Percentiles rank a stretch among this genome's conserved stretches.
These are phyloP conservation scores for Andrena marginata DNA, from an alignment of 2,888 invertebrate species.

Conservation along the genomic window DNA sequence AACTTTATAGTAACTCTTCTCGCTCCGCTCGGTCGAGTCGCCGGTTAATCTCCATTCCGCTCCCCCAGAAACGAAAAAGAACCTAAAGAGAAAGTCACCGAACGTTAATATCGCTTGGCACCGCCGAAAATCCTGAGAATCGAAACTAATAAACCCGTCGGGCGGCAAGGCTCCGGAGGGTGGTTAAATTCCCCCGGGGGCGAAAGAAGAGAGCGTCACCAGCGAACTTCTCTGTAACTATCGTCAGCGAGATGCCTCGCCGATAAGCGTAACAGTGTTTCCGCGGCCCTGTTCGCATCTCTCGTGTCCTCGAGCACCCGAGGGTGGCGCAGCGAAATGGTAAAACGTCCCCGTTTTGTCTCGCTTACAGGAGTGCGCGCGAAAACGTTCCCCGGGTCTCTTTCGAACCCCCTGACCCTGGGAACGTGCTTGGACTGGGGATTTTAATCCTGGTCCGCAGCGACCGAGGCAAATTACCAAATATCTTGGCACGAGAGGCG, in stretches of 20 bases:
- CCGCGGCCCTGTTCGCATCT: slow-evolving; percentile 63
- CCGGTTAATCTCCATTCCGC: background rate
- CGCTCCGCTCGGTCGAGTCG: too few relatives aligned
- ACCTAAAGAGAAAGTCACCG: background rate
- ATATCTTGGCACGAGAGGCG: slow-evolving; percentile 41
- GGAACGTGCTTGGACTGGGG: slow-evolving; percentile 59
- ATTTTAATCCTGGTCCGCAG: slow-evolving; percentile 42
- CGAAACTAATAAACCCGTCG: slow-evolving; percentile 3
- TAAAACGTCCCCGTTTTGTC: slow-evolving; percentile 66
- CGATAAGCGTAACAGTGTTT: slow-evolving; percentile 68
- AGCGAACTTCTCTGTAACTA: slow-evolving; percentile 38
- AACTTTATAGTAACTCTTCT: too few relatives aligned
- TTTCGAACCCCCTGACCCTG: background rate
- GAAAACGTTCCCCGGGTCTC: slow-evolving; percentile 31
- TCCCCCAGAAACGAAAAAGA: background rate
- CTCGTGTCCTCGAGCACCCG: slow-evolving; percentile 5
- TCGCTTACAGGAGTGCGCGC: slow-evolving; percentile 40
- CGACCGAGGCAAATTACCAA: slow-evolving; percentile 55
- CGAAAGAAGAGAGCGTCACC: slow-evolving; percentile 18
- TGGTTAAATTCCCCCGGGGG: background rate
- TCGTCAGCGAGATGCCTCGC: slow-evolving; percentile 42
- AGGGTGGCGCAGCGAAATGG: slow-evolving; percentile 54
- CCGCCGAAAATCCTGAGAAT: background rate
- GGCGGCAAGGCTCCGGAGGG: background rate
- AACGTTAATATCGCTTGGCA: background rate